phyloP scores from a whole-genome alignment of 2,888 invertebrate species.

The Calephelis perditalis region DNA sequence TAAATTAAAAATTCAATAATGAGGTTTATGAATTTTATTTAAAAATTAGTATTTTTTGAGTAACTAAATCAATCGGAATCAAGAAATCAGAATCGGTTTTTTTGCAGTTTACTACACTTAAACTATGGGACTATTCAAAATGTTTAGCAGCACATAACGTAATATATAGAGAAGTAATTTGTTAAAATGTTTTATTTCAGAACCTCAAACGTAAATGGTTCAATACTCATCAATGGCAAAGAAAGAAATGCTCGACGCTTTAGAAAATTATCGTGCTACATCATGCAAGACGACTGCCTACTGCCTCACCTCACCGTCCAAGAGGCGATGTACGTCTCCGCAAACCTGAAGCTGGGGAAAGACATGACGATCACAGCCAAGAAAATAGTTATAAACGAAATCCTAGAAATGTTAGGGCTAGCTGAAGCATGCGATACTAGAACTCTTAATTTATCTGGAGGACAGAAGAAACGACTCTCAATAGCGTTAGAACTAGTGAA shows the following conservation, averaged over 20 bases:
- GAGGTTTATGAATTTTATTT: no score
- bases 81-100: no score
- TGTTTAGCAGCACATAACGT: no score
- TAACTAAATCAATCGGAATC: no score
- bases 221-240: slow-evolving; percentile 92
- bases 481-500: slow-evolving; percentile 96
- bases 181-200: slow-evolving; percentile 60
- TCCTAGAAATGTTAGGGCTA: slow-evolving; percentile 90
- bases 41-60: no score
- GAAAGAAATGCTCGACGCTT: slow-evolving; percentile 91
- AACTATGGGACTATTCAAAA: no score
- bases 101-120: no score
- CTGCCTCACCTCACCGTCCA: slow-evolving; percentile 93
- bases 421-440: slow-evolving; percentile 88
- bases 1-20: no score
- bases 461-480: slow-evolving; percentile 93
- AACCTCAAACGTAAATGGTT: slow-evolving; percentile 90
- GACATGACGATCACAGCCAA: slow-evolving; percentile 84
- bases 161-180: no score
- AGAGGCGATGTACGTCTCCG: slow-evolving; percentile 96
- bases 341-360: slow-evolving; percentile 93
- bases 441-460: slow-evolving; percentile 90
- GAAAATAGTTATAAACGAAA: slow-evolving; percentile 89
- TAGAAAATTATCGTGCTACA: slow-evolving; percentile 96
- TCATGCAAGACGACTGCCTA: slow-evolving; percentile 96